Evolutionary conservation across 2,113 vertebrate species (phyloP).

Genomic region (Polypterus senegalus): DNA sequence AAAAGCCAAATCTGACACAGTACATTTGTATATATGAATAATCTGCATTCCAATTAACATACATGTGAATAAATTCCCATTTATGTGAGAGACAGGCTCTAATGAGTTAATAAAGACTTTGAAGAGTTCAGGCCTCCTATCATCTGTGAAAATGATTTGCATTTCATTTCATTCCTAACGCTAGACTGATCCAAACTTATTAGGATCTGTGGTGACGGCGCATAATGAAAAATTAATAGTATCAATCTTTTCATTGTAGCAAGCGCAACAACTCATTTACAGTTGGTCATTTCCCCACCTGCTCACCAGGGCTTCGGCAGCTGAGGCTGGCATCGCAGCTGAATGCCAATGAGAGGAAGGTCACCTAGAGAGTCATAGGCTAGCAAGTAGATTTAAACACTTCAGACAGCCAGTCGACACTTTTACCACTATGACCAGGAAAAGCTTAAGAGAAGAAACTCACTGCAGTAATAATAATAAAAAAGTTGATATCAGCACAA

Average conservation of each 20-base stretch:
- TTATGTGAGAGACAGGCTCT: not conserved
- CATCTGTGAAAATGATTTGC: constrained; percentile 34
- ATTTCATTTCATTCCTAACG: constrained; percentile 53
- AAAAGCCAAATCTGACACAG: not conserved
- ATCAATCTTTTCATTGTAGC: constrained; percentile 63
- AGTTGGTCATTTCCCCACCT: constrained; percentile 63
- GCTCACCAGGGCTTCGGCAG: constrained; percentile 47
- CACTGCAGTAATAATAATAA: constrained; percentile 14
- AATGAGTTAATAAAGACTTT: constrained; percentile 3
- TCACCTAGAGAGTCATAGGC: constrained; percentile 31
- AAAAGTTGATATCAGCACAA: constrained; percentile 19
- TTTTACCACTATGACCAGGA: constrained; percentile 16
- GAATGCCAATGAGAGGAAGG: constrained; percentile 59
- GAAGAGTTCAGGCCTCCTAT: not conserved
- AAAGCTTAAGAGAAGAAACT: constrained; percentile 27
- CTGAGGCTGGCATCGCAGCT: constrained; percentile 41
- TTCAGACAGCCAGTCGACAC: constrained; percentile 31
- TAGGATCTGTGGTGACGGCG: constrained; percentile 50
- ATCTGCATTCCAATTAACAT: not conserved
- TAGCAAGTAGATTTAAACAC: constrained; percentile 31
- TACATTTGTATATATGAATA: not conserved
- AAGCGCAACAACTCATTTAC: constrained; percentile 67
- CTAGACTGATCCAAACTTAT: constrained; percentile 56
- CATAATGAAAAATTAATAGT: constrained; percentile 73
- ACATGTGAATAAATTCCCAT: not conserved